These are phyloP conservation scores for Drosophila bocki DNA, from an alignment of 1,140 invertebrate genomes.

Conservation along the genomic window DNA sequence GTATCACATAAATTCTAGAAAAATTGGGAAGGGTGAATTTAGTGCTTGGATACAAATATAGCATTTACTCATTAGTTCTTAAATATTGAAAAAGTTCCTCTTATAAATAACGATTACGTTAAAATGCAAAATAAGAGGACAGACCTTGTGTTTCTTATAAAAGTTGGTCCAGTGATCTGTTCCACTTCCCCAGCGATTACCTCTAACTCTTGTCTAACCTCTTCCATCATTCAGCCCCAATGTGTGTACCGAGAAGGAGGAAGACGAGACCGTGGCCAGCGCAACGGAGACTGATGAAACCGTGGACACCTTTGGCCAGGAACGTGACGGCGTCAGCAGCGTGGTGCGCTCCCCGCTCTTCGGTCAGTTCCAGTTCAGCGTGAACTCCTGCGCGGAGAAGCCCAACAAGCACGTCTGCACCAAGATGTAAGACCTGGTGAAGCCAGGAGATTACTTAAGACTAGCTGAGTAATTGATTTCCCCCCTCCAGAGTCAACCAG, in stretches of 20 bases:
- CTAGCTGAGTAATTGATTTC: conserved; percentile 2
- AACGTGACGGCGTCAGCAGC: conserved; percentile 64
- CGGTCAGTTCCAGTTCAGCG: conserved; percentile 85
- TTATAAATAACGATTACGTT: neutral
- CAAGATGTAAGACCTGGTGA: conserved; percentile 85
- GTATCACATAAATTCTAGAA: conserved; percentile 6
- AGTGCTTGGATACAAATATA: conserved; percentile 6
- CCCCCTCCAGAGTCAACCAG: conserved; percentile 85
- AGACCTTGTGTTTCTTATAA: too few relatives aligned
- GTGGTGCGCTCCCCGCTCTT: conserved; percentile 79
- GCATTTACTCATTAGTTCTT: neutral
- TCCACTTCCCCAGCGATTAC: conserved; percentile 1
- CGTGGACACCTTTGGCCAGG: conserved; percentile 79
- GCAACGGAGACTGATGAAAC: conserved; percentile 70
- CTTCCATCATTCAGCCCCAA: conserved; percentile 58
- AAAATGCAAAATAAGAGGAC: too few relatives aligned
- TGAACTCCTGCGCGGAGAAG: conserved; percentile 86
- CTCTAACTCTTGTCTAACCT: neutral
- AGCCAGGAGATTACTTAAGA: neutral
- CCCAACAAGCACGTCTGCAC: conserved; percentile 87
- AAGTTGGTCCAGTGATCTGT: neutral
- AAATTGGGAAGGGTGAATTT: neutral
- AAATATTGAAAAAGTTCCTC: neutral
- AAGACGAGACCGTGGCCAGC: conserved; percentile 55
- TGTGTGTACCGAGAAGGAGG: conserved; percentile 79